phyloP scores from a whole-genome alignment of 1,140 invertebrate genomes.

The Brachionus asplanchnoidis region DNA sequence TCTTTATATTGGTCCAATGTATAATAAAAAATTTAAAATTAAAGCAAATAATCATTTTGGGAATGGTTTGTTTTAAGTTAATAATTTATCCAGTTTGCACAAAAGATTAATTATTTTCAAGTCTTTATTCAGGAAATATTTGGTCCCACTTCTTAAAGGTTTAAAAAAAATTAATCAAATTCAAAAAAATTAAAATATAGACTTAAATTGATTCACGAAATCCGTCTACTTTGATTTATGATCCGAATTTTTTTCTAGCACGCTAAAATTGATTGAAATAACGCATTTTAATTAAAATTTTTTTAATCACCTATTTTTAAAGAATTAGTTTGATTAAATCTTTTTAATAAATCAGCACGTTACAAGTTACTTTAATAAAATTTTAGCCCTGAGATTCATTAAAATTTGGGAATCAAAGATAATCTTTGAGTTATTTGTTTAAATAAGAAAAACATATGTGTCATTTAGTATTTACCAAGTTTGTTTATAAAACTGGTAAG shows the following conservation, averaged over 20 bases:
- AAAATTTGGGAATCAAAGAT: neutral
- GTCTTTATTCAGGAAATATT: neutral
- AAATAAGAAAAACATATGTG: conserved; percentile 24
- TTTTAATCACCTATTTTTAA: neutral
- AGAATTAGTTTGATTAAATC: neutral
- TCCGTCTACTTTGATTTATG: neutral
- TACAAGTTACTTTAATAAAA: neutral
- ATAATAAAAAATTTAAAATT: neutral
- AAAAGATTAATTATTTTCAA: neutral
- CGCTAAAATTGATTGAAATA: neutral
- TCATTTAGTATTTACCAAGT: conserved; percentile 11
- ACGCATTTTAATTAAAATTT: neutral
- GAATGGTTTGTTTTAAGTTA: neutral
- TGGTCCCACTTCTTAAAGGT: neutral
- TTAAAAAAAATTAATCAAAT: neutral
- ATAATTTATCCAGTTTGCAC: neutral
- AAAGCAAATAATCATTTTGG: neutral
- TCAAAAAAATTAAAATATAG: neutral
- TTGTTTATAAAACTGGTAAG: neutral
- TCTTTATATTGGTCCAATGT: neutral
- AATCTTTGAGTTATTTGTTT: neutral
- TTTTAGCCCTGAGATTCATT: neutral
- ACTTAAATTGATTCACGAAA: neutral
- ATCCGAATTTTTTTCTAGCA: neutral
- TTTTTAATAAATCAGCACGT: neutral